These are phyloP conservation scores for Hyperopisus bebe DNA, from an alignment of 2,113 vertebrate genomes.

Conservation along the genomic window DNA sequence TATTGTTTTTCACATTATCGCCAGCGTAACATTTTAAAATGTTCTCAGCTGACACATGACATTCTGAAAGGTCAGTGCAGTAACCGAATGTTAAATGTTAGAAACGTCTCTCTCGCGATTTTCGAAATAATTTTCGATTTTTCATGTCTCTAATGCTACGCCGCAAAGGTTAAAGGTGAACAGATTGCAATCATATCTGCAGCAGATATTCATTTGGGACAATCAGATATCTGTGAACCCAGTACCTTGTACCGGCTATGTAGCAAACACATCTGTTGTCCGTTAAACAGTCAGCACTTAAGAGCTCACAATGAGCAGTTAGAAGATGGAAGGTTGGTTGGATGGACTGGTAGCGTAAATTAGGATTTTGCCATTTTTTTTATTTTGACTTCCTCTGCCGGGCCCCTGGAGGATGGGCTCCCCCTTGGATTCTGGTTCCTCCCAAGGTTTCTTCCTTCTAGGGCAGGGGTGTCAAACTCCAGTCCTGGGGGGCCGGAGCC, in stretches of 20 bases:
- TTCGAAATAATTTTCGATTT: not conserved
- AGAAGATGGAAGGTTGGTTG: not conserved
- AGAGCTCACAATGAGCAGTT: not conserved
- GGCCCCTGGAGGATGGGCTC: not conserved
- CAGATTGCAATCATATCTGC: not conserved
- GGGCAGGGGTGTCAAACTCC: too few relatives aligned
- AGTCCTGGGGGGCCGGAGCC: too few relatives aligned
- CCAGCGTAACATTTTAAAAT: conserved; percentile 33
- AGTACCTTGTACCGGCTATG: not conserved
- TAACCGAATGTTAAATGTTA: conserved; percentile 21
- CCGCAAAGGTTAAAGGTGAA: not conserved
- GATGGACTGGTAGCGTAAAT: not conserved
- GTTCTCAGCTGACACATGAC: conserved; percentile 37
- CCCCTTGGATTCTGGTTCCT: not conserved
- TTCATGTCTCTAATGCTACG: not conserved
- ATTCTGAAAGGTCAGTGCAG: conserved; percentile 39
- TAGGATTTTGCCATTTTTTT: not conserved
- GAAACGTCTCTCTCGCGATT: not conserved
- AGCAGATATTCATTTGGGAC: not conserved
- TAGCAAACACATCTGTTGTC: not conserved
- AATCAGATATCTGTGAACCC: not conserved
- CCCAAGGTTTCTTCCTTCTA: not conserved
- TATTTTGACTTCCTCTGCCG: not conserved
- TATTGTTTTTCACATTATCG: conserved; percentile 15
- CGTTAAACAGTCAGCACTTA: not conserved